Evolutionary conservation across 2,888 invertebrate species (phyloP).

Genomic region (Cabera pusaria): DNA sequence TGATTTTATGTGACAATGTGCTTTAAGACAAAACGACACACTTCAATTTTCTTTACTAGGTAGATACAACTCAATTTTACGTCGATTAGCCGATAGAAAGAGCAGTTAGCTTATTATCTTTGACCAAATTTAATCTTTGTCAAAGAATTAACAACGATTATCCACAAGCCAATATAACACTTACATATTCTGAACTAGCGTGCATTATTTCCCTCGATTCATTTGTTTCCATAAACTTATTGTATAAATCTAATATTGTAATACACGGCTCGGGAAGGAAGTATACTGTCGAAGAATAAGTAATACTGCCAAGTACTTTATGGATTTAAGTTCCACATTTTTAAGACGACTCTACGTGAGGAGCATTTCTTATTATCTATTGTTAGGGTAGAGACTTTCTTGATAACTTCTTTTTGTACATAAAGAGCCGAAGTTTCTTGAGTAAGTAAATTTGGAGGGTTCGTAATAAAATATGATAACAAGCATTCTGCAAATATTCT

Average conservation of each 20-base stretch:
- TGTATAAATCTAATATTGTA: conserved; percentile 61
- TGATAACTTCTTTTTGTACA: conserved; percentile 56
- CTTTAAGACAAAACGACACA: too few relatives aligned
- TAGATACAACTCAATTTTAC: too few relatives aligned
- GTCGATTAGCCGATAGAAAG: too few relatives aligned
- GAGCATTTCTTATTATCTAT: conserved; percentile 62
- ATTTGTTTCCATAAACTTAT: background rate
- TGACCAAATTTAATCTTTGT: too few relatives aligned
- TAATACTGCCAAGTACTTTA: conserved; percentile 76
- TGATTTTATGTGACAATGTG: too few relatives aligned
- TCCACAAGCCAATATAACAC: too few relatives aligned
- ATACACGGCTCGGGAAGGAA: conserved; percentile 63
- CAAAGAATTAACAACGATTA: too few relatives aligned
- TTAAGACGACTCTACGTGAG: conserved; percentile 79
- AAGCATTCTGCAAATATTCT: too few relatives aligned
- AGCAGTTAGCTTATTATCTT: too few relatives aligned
- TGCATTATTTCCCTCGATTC: background rate
- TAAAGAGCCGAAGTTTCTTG: conserved; percentile 72
- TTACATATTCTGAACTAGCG: too few relatives aligned
- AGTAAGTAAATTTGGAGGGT: conserved; percentile 67
- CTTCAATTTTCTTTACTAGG: too few relatives aligned
- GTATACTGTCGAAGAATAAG: conserved; percentile 66
- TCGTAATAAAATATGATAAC: conserved; percentile 58
- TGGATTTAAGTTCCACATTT: conserved; percentile 78
- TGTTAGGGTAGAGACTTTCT: conserved; percentile 64